These are phyloP conservation scores for Hydrolagus affinis DNA, from an alignment of 2,113 vertebrate species.

Conservation along the genomic window DNA sequence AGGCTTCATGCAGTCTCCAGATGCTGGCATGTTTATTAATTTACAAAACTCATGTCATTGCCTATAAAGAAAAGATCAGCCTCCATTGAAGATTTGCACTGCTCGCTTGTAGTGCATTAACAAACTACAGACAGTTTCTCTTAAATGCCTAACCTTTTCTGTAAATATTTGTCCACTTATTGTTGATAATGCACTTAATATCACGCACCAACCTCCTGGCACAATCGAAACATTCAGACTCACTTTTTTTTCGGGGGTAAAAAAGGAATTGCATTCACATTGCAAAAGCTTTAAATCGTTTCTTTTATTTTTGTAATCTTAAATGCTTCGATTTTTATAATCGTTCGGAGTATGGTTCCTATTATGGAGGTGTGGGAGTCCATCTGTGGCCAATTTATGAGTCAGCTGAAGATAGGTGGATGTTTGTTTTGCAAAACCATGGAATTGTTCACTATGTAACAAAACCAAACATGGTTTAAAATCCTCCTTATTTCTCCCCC, in stretches of 20 bases:
- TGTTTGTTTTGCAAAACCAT: slow-evolving; percentile 15
- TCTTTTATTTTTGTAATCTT: neutral
- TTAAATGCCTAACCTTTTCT: neutral
- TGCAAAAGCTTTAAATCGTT: too few species aligned
- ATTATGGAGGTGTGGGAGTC: neutral
- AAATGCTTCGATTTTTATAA: neutral
- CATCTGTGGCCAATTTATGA: neutral
- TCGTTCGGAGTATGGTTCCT: neutral
- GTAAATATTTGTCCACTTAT: neutral
- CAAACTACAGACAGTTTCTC: neutral
- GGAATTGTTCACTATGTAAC: slow-evolving; percentile 9
- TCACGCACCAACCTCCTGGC: neutral
- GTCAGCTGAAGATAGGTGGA: neutral
- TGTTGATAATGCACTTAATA: neutral
- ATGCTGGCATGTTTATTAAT: slow-evolving; percentile 56
- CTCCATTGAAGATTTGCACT: slow-evolving; percentile 11
- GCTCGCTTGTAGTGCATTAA: slow-evolving; percentile 9
- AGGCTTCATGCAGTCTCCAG: slow-evolving; percentile 51
- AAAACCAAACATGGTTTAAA: neutral
- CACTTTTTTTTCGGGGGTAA: neutral
- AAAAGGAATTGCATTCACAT: neutral
- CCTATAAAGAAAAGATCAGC: slow-evolving; percentile 47
- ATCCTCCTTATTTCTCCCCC: neutral
- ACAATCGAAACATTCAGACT: too few species aligned
- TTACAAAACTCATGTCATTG: slow-evolving; percentile 51